Base-by-base conservation (phyloP, 2,113 vertebrate species). In the Plestiodon gilberti region DNA sequence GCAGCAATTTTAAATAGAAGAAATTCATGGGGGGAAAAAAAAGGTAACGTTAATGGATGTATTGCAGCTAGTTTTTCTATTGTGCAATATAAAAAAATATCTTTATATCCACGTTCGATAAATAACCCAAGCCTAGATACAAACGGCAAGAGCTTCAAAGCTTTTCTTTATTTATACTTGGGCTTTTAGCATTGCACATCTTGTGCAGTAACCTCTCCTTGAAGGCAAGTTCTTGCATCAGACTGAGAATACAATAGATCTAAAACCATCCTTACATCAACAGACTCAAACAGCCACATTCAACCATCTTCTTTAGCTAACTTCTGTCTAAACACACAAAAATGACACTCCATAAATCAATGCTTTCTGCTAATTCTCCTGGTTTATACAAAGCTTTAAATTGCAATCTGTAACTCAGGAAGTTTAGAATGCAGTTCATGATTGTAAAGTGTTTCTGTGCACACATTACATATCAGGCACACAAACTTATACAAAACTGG, bases 121-220 rank as follows among this genome's bases (percentile, higher is more conserved):
- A 62, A 1, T 62, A 82, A 55, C 64, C 59, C 25, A 86, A 79
- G 78, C 40, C 20, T 43, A 89, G 78, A 52, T 23, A 0, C 85
- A 76, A 93, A 81, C 90, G 88, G 74, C 93, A 91, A 0, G 7
- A 94, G 88, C 92, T 91, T 93, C 90, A 86, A 84, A 91, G 77
- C 90, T 93, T 94, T 86, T 92, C 89, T 94, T 94, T 95, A 95
- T 95, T 95, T 93, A 94, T 89, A 90, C 89, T 94, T 82, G 89
- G 87, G 88, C 89, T 93, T 94, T 89, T 91, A 93, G 91, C 91
- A 93, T 92, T 80, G 88, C 92, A 93, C 85, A 91, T 67, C 71
- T 92, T 86, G 87, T 88, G 33, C 84, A 85, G 87, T 38, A 82
- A 83, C 57, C 88, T 88, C 83, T 38, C 73, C 86, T 40, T 84